Percentiles rank a stretch among this genome's conserved stretches.
phyloP scores from a whole-genome alignment of 53 echinoderm and acorn worm species.

The Mesocentrotus franciscanus region DNA sequence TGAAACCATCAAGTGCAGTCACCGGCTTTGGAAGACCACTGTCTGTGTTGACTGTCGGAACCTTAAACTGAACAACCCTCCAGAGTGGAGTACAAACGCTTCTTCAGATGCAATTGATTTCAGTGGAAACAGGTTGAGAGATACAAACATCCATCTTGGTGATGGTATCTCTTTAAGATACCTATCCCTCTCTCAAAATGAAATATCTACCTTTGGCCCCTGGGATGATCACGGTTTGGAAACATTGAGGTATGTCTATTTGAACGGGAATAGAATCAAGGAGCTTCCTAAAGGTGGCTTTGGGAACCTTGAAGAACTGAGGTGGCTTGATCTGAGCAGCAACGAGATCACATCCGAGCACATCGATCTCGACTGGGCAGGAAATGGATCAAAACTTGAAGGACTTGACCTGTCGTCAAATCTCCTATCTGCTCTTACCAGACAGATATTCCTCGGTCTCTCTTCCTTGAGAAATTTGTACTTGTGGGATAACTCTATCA shows the following conservation, averaged over 20 bases:
- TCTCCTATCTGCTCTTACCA: not conserved
- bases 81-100: not conserved
- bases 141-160: not conserved
- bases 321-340: slow-evolving; percentile 24
- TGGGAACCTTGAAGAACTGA: not conserved
- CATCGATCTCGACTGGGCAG: not conserved
- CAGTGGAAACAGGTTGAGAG: not conserved
- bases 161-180: not conserved
- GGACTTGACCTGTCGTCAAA: slow-evolving; percentile 22
- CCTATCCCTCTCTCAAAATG: not conserved
- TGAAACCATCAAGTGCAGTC: not conserved
- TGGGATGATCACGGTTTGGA: not conserved
- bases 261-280: not conserved
- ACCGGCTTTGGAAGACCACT: not conserved
- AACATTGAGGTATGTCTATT: not conserved
- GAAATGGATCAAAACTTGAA: not conserved
- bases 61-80: not conserved
- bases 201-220: not conserved
- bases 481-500: slow-evolving; percentile 16
- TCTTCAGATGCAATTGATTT: not conserved
- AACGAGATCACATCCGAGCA: not conserved
- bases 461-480: slow-evolving; percentile 19
- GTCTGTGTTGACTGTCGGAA: not conserved
- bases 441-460: slow-evolving; percentile 2
- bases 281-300: not conserved